Conservation (phyloP, 2,113 vertebrate species). For the Pseudonaja textilis region DNA sequence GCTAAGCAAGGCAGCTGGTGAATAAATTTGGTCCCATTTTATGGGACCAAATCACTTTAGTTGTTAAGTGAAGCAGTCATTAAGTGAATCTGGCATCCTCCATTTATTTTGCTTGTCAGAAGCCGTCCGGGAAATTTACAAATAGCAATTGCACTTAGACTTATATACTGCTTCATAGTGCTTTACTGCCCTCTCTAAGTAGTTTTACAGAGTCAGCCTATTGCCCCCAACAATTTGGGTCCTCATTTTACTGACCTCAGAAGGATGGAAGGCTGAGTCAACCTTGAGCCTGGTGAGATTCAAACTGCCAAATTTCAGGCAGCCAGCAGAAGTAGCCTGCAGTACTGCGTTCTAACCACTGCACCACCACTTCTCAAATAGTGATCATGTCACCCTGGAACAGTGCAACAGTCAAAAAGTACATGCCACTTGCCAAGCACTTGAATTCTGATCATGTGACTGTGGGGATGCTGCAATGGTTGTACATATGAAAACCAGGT, state of each 20-base stretch:
- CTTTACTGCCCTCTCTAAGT: no score
- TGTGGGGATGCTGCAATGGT: background rate
- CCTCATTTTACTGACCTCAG: no score
- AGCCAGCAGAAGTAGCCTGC: no score
- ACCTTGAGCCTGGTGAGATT: no score
- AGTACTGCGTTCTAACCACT: no score
- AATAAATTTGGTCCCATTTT: background rate
- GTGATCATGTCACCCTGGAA: background rate
- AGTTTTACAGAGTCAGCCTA: no score
- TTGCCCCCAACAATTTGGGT: no score
- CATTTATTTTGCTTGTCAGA: background rate
- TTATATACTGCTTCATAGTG: no score
- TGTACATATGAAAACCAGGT: background rate
- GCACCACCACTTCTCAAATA: rapidly evolving
- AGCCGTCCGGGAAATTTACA: background rate
- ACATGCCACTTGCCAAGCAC: background rate
- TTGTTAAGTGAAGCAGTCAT: background rate
- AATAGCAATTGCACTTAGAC: no score
- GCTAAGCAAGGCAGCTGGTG: background rate
- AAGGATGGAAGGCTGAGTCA: no score
- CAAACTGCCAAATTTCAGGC: no score
- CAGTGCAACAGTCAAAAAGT: background rate
- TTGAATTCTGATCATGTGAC: background rate
- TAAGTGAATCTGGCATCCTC: background rate
- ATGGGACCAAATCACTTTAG: background rate